These are phyloP conservation scores for Xestia xanthographa DNA, from an alignment of 2,888 invertebrate genomes.

Conservation along the genomic window DNA sequence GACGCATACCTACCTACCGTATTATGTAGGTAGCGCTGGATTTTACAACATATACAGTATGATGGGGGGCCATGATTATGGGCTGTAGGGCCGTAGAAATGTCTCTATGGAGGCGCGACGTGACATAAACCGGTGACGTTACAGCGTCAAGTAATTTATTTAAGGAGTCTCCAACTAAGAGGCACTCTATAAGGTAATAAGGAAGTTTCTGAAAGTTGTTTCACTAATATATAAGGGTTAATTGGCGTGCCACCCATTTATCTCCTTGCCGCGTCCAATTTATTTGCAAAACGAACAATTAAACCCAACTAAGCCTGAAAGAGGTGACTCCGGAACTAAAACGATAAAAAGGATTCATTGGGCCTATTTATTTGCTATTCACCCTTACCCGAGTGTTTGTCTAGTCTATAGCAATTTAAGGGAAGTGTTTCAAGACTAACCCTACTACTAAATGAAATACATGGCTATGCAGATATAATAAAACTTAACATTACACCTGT, in stretches of 20 bases:
- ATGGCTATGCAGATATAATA: neutral
- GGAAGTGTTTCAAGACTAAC: neutral
- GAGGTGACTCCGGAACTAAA: conserved; percentile 51
- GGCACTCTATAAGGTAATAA: conserved; percentile 67
- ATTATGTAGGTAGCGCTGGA: conserved; percentile 16
- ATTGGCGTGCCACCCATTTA: conserved; percentile 62
- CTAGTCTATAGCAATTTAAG: conserved; percentile 23
- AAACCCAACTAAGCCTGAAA: conserved; percentile 46
- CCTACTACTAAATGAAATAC: neutral
- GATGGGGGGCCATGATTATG: conserved; percentile 28
- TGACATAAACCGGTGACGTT: conserved; percentile 50
- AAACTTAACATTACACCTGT: too few species aligned
- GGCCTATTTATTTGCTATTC: conserved; percentile 42
- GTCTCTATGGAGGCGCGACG: conserved; percentile 58
- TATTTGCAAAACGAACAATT: conserved; percentile 54
- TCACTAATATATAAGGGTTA: conserved; percentile 69
- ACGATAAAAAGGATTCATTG: conserved; percentile 56
- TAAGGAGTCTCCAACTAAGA: conserved; percentile 45
- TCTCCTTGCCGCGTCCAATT: conserved; percentile 43
- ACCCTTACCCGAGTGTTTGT: conserved; percentile 27
- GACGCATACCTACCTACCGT: conserved; percentile 17
- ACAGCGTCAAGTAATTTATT: conserved; percentile 59
- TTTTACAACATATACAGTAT: conserved; percentile 23
- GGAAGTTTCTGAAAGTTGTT: conserved; percentile 69
- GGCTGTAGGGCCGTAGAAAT: conserved; percentile 18